Conservation (phyloP, 2,888 invertebrate species). For the Atherix ibis region DNA sequence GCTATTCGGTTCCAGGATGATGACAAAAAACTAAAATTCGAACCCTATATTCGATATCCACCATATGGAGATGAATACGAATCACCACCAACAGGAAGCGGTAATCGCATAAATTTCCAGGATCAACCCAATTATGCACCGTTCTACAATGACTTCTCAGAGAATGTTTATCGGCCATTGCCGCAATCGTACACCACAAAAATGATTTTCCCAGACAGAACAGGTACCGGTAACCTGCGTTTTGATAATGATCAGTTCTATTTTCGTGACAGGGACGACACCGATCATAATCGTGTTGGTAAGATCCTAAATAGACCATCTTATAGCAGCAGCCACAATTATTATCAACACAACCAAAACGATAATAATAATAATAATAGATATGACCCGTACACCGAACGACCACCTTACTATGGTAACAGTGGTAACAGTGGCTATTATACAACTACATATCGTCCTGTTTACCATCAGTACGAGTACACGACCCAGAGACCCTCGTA, state of each 20-base stretch:
- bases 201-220: conserved; percentile 38
- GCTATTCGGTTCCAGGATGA: conserved; percentile 5
- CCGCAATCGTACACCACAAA: conserved; percentile 11
- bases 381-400: background rate
- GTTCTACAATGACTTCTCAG: conserved; percentile 6
- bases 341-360: background rate
- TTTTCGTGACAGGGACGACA: conserved; percentile 11
- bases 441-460: conserved; percentile 7
- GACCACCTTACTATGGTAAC: conserved; percentile 3
- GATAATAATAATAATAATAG: background rate
- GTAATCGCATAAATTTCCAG: conserved; percentile 6
- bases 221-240: conserved; percentile 36
- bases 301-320: conserved; percentile 18
- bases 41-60: conserved; percentile 3
- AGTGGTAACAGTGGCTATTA: background rate
- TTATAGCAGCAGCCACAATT: background rate
- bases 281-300: conserved; percentile 19
- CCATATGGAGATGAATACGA: conserved; percentile 3
- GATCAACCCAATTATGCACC: conserved; percentile 5
- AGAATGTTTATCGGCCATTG: conserved; percentile 14
- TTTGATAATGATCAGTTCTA: conserved; percentile 22
- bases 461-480: conserved; percentile 6
- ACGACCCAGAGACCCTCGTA: conserved; percentile 1
- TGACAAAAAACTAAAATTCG: no score
- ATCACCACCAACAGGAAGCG: conserved; percentile 1